Conservation (phyloP, 2,888 invertebrate genomes). For the Sepioteuthis lessoniana region DNA sequence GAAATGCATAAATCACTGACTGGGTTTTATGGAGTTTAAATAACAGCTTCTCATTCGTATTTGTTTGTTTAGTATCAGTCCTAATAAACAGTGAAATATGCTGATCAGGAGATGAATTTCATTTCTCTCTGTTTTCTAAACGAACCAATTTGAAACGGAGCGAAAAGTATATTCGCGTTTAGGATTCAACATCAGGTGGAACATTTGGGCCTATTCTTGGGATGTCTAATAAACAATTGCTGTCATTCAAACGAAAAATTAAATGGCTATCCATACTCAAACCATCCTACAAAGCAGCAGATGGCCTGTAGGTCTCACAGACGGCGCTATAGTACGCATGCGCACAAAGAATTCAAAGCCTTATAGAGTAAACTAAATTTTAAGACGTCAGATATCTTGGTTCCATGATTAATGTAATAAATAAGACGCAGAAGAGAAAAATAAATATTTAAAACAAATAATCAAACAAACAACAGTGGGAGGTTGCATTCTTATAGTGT, state of each 20-base stretch:
- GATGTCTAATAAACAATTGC: neutral
- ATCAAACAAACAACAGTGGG: neutral
- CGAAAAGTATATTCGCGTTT: neutral
- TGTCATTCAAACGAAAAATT: constrained; percentile 33
- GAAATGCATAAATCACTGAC: neutral
- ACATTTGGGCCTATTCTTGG: constrained; percentile 18
- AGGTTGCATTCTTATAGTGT: neutral
- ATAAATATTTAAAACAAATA: neutral
- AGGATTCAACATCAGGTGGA: neutral
- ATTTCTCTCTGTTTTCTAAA: neutral
- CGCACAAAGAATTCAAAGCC: neutral
- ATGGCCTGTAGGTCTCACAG: constrained; percentile 15
- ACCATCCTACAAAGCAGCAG: neutral
- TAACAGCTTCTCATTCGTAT: neutral
- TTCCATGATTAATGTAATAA: neutral
- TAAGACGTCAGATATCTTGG: neutral
- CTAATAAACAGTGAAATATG: neutral
- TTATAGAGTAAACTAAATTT: neutral
- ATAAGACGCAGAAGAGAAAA: neutral
- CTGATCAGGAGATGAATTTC: neutral
- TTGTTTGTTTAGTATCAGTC: neutral
- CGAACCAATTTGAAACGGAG: neutral
- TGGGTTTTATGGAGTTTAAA: neutral
- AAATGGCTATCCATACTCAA: constrained; percentile 12
- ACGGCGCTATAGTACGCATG: neutral